A percentile compares a stretch with the other conserved stretches of the same genome.
phyloP scores from a whole-genome alignment of 2,888 invertebrate genomes.

The Epinotia brunnichana region DNA sequence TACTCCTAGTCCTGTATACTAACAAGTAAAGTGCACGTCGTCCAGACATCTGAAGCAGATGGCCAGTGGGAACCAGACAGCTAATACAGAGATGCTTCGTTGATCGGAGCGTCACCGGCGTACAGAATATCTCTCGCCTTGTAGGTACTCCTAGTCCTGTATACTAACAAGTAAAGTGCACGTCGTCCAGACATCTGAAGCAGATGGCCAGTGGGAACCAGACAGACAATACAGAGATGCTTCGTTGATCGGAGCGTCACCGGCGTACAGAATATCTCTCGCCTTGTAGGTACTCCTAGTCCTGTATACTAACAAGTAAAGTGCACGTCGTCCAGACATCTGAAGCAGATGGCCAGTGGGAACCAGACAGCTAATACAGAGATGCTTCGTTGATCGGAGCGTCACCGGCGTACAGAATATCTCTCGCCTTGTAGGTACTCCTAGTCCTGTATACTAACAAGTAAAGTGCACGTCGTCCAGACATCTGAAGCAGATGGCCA shows the following conservation, averaged over 20 bases:
- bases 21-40: slow-evolving; percentile 62
- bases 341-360: slow-evolving; percentile 71
- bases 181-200: slow-evolving; percentile 67
- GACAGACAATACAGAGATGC: slow-evolving; percentile 66
- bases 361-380: slow-evolving; percentile 61
- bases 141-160: not conserved
- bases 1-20: too few species aligned
- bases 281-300: too few species aligned
- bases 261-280: slow-evolving; percentile 50
- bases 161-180: slow-evolving; percentile 69
- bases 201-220: slow-evolving; percentile 69
- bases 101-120: slow-evolving; percentile 68
- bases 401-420: slow-evolving; percentile 71
- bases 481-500: slow-evolving; percentile 71
- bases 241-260: slow-evolving; percentile 62
- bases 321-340: slow-evolving; percentile 63
- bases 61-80: slow-evolving; percentile 63
- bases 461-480: slow-evolving; percentile 71
- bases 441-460: slow-evolving; percentile 55
- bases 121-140: slow-evolving; percentile 63
- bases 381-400: slow-evolving; percentile 73
- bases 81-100: slow-evolving; percentile 71
- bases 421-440: slow-evolving; percentile 45
- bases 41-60: slow-evolving; percentile 72
- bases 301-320: slow-evolving; percentile 62